Evolutionary conservation across 2,797 vertebrate genomes (phyloP).

Genomic region (Oreochromis grahami): DNA sequence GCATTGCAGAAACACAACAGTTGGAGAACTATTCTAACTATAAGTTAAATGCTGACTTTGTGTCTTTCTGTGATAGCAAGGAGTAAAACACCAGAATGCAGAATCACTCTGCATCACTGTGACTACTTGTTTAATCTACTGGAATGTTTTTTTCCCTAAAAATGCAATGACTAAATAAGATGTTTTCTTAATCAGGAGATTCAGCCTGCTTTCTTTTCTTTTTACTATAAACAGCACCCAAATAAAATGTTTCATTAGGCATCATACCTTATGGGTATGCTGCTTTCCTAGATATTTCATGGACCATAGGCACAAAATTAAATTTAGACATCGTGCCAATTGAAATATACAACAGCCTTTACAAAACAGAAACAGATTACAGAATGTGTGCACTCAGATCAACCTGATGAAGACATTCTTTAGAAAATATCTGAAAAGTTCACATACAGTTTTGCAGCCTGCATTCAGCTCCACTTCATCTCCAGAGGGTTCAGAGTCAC

Average conservation of each 20-base stretch:
- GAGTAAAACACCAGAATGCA: no score
- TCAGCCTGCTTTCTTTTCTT: no score
- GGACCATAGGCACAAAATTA: no score
- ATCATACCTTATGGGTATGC: not conserved
- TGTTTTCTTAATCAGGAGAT: not conserved
- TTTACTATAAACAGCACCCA: not conserved
- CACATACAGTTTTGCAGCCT: conserved; percentile 83
- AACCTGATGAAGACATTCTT: not conserved
- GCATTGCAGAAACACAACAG: not conserved
- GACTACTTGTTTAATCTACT: no score
- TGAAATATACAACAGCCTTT: not conserved
- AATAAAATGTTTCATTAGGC: not conserved
- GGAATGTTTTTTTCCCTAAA: not conserved
- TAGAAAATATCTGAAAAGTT: not conserved
- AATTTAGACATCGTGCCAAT: no score
- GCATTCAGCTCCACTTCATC: conserved; percentile 41
- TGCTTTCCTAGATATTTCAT: not conserved
- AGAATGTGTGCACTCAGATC: no score
- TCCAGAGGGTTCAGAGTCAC: conserved; percentile 45
- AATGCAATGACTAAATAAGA: not conserved
- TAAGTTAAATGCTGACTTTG: no score
- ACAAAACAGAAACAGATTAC: not conserved
- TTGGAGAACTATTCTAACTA: no score
- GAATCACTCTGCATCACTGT: no score
- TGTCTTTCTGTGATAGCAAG: not conserved